Percentiles rank a stretch among this genome's conserved stretches.
phyloP scores from a whole-genome alignment of 2,797 vertebrate species.

The Echeneis naucrates region DNA sequence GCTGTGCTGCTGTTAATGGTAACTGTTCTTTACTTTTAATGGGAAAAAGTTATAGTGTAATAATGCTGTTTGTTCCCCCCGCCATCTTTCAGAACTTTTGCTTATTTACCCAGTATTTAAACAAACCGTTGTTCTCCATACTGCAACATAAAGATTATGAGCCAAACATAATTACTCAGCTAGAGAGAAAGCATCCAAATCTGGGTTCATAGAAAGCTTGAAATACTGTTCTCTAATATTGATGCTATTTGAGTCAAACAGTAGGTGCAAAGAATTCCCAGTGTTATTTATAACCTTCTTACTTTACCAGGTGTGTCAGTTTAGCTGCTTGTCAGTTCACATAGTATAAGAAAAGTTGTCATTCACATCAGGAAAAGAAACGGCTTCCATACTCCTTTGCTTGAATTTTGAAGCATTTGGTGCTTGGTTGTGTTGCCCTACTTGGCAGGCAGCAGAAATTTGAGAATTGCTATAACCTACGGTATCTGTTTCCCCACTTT shows the following conservation, averaged over 20 bases:
- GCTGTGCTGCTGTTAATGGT: constrained; percentile 33
- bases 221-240: constrained; percentile 17
- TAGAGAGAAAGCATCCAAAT: background rate
- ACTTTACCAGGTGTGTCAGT: constrained; percentile 24
- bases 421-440: constrained; percentile 4
- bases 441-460: constrained; percentile 17
- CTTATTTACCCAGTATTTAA: background rate
- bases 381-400: background rate
- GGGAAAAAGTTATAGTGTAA: too few relatives aligned
- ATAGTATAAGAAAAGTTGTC: constrained; percentile 31
- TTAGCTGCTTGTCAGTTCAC: constrained; percentile 28
- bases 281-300: constrained; percentile 40
- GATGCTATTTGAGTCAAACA: constrained; percentile 40
- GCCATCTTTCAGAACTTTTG: constrained; percentile 21
- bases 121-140: background rate
- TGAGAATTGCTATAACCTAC: background rate
- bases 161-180: background rate
- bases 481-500: constrained; percentile 21
- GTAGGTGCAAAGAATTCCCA: background rate
- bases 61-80: too few relatives aligned
- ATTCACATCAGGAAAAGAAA: constrained; percentile 25
- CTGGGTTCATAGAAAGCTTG: background rate
- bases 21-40: constrained; percentile 19
- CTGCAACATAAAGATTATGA: background rate
- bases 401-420: constrained; percentile 25